These are phyloP conservation scores for Crotalus helleri DNA, from an alignment of 2,113 vertebrate genomes.

Conservation along the genomic window DNA sequence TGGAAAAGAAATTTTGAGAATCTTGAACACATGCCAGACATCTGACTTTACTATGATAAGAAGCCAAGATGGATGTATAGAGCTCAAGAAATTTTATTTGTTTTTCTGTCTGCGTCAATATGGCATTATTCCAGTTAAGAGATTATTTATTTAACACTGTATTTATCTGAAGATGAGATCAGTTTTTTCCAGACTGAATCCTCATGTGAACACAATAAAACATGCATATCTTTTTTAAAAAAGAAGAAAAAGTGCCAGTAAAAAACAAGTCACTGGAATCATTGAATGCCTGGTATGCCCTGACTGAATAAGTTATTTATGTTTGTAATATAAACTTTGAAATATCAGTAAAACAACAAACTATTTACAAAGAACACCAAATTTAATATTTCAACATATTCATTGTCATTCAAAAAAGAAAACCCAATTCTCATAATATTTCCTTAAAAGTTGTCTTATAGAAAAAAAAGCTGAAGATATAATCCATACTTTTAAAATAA, in stretches of 20 bases:
- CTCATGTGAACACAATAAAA: constrained; percentile 60
- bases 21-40: neutral
- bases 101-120: neutral
- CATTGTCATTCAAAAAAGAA: neutral
- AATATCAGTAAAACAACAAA: neutral
- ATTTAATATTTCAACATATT: neutral
- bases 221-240: constrained; percentile 33
- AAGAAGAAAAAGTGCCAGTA: constrained; percentile 57
- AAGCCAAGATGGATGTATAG: neutral
- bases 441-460: neutral
- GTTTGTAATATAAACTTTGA: neutral
- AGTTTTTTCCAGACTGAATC: constrained; percentile 38
- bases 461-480: neutral
- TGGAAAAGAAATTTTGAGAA: neutral
- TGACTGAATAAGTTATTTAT: neutral
- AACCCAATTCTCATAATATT: neutral
- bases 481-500: neutral
- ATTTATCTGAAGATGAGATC: constrained; percentile 31
- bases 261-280: constrained; percentile 37
- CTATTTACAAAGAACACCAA: neutral
- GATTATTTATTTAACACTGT: neutral
- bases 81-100: neutral
- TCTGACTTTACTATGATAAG: neutral
- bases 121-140: neutral
- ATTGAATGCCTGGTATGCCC: neutral